Evolutionary conservation across 2,113 vertebrate species (phyloP).

Genomic region (Apaloderma vittatum): DNA sequence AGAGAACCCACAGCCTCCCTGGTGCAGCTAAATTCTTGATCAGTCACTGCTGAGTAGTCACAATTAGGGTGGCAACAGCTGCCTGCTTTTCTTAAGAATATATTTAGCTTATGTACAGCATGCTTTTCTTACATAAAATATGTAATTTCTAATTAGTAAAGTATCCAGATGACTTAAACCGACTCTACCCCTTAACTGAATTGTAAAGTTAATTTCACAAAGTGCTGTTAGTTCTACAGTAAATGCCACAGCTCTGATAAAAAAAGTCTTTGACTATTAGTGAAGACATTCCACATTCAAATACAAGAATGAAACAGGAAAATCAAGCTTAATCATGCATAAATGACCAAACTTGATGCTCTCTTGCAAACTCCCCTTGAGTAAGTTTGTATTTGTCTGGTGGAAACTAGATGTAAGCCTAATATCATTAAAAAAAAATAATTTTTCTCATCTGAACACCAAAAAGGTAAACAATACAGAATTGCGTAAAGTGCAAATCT

Average conservation of each 20-base stretch:
- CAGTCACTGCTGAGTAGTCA: neutral
- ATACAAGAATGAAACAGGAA: slow-evolving; percentile 4
- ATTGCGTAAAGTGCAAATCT: neutral
- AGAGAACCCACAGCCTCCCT: neutral
- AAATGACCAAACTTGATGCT: neutral
- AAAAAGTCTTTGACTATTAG: slow-evolving; percentile 11
- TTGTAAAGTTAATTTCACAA: neutral
- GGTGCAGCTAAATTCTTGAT: neutral
- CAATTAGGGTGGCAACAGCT: neutral
- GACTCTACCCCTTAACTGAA: neutral
- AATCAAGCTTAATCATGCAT: slow-evolving; percentile 63
- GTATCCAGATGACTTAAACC: neutral
- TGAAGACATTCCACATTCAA: slow-evolving; percentile 58
- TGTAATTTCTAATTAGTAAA: neutral
- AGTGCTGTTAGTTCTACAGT: neutral
- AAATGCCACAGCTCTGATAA: neutral
- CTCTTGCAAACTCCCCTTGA: neutral
- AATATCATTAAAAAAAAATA: neutral
- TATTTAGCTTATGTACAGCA: neutral
- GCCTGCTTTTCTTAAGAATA: neutral
- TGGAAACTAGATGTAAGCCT: neutral
- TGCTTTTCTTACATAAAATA: neutral
- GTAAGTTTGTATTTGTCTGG: neutral
- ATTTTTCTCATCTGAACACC: neutral
- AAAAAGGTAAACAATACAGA: neutral